Percentiles rank a stretch among this genome's conserved stretches.
Conservation (phyloP, 2,888 invertebrate species). For the Leptinotarsa peninsularis region DNA sequence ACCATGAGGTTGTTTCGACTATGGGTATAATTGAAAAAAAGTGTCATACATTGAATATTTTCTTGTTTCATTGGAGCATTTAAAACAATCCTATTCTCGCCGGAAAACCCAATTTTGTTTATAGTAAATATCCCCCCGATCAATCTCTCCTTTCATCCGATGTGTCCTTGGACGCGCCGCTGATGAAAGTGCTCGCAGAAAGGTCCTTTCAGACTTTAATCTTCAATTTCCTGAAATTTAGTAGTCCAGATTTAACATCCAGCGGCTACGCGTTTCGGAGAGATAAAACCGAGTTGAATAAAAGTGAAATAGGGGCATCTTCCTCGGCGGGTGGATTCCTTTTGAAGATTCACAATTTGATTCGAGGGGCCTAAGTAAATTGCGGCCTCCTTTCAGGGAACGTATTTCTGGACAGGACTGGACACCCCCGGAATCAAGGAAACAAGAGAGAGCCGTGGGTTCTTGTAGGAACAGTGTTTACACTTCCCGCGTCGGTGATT, state of each 20-base stretch:
- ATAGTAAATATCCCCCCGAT: not conserved
- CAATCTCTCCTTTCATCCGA: not conserved
- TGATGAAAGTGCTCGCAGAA: conserved; percentile 20
- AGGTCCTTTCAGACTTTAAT: conserved; percentile 54
- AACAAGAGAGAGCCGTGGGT: conserved; percentile 19
- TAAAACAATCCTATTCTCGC: no score
- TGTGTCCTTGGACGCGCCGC: not conserved
- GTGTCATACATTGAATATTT: no score
- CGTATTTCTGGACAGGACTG: conserved; percentile 28
- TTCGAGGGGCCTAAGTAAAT: conserved; percentile 67
- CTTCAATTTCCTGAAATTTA: conserved; percentile 59
- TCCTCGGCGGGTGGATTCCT: conserved; percentile 54
- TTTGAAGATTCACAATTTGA: conserved; percentile 64
- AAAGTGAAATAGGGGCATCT: conserved; percentile 64
- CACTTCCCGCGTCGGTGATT: conserved; percentile 55
- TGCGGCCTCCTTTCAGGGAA: conserved; percentile 60
- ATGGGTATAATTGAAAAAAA: no score
- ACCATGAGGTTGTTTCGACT: no score
- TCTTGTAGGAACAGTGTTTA: conserved; percentile 53
- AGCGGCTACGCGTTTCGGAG: conserved; percentile 57
- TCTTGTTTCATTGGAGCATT: no score
- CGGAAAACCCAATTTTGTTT: no score
- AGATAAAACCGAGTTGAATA: conserved; percentile 65
- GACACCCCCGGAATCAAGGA: conserved; percentile 27
- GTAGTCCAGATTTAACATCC: conserved; percentile 59